Conservation (phyloP, 1,140 invertebrate genomes). For the Drosophila tropicalis region DNA sequence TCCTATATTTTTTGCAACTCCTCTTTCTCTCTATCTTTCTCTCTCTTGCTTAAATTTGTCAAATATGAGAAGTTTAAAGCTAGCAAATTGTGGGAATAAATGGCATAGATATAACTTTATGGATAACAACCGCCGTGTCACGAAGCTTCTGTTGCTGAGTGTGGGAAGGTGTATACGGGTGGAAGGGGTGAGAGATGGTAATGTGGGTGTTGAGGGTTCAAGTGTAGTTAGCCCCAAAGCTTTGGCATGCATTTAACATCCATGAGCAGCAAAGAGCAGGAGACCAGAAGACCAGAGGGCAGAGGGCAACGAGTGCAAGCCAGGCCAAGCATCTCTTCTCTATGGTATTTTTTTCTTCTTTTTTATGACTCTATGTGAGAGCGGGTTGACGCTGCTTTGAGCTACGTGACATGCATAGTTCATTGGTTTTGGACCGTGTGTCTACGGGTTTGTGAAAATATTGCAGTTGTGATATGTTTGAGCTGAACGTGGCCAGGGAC, state of each 20-base stretch:
- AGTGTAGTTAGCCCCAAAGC: constrained; percentile 72
- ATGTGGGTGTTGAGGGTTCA: constrained; percentile 39
- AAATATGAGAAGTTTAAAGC: constrained; percentile 72
- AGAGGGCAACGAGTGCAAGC: not conserved
- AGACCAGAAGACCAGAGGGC: constrained; percentile 13
- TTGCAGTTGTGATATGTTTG: constrained; percentile 78
- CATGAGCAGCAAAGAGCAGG: constrained; percentile 34
- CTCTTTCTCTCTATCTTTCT: too few species aligned
- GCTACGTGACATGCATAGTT: constrained; percentile 78
- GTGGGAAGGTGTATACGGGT: not conserved
- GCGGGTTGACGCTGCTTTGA: constrained; percentile 49
- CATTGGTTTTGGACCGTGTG: constrained; percentile 46
- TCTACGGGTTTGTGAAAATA: constrained; percentile 52
- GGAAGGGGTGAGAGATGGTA: not conserved
- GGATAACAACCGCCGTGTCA: constrained; percentile 64
- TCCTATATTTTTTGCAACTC: not conserved
- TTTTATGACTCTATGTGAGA: constrained; percentile 33
- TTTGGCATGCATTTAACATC: constrained; percentile 77
- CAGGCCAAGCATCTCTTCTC: constrained; percentile 41
- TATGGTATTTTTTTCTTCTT: constrained; percentile 20
- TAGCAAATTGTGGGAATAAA: constrained; percentile 73
- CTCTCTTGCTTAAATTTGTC: constrained; percentile 55
- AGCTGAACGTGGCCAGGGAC: constrained; percentile 37
- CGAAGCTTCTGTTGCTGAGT: constrained; percentile 9
- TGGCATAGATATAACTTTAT: constrained; percentile 73